Evolutionary conservation across 2,888 invertebrate species (phyloP), one percentile per base, ranked within the genome.

Genomic region (Tromatobia lineatoria): DNA sequence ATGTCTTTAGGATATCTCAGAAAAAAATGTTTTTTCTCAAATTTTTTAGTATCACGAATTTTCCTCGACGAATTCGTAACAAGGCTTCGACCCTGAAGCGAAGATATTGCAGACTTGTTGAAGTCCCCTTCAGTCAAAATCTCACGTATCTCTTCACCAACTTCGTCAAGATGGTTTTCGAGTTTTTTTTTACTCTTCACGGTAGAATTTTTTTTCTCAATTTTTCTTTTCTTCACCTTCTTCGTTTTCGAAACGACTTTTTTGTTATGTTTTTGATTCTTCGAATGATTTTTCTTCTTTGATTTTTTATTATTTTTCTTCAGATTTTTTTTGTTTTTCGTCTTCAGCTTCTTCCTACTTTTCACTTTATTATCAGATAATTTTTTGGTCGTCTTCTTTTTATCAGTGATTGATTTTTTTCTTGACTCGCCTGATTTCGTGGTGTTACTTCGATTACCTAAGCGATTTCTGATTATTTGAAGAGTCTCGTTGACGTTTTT

Each of bases 401-500:
- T 81, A 42, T 69, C 71, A 3, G 75, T 15, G 18, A 67, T 70
- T 1, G 75, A 45, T 75, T 38, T 70, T 23, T 15, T 75, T 64
- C 77, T 57, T 3, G 54, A 76, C 80, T 67, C 45, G 11, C 11
- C 2, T n/a, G 34, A 59, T 10, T 59, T 25, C 20, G n/a, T 47
- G 13, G 47, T 23, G 13, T 34, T 71, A 13, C 20, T 67, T 52
- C 61, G 71, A n/a, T 76, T 76, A 11, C 79, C 82, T 57, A 89
- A 77, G 45, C 77, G 86, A n/a, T 64, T 75, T 64, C 85, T 77
- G 45, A 90, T 89, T 70, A 89, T 88, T 64, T 87, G 85, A 8
- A 88, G 82, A 8, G 89, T 90, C n/a, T 87, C 87, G 70, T 90
- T 88, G 1, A 88, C 88, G 54, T 88, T 89, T 42, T 84, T 88